These are phyloP conservation scores for Lytechinus pictus DNA, from an alignment of 35 echinoderm and acorn worm genomes.

Conservation along the genomic window DNA sequence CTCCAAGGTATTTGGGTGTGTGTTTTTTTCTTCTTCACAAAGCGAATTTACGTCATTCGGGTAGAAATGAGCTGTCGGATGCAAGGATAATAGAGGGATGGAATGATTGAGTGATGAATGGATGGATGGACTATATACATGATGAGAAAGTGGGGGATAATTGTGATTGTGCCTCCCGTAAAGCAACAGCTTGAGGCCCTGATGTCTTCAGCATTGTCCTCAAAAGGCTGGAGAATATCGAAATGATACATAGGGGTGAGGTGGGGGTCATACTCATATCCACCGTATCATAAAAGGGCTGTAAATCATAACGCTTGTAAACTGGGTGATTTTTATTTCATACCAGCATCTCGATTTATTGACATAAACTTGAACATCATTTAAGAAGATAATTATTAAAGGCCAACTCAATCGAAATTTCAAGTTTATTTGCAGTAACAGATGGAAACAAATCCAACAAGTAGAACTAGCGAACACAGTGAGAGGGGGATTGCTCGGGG, in stretches of 20 bases:
- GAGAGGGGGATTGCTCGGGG: too few relatives aligned
- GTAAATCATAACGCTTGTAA: not conserved
- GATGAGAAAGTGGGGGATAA: not conserved
- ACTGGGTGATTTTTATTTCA: not conserved
- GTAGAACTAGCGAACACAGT: too few relatives aligned
- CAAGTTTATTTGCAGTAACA: too few relatives aligned
- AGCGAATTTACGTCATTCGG: not conserved
- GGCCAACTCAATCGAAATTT: too few relatives aligned
- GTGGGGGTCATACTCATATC: not conserved
- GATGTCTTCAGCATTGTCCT: not conserved
- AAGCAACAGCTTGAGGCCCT: not conserved
- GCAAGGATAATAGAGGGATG: not conserved
- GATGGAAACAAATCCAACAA: too few relatives aligned
- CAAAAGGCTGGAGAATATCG: not conserved
- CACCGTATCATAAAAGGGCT: not conserved
- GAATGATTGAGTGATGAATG: not conserved
- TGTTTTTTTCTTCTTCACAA: not conserved
- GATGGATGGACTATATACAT: not conserved
- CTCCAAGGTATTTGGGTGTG: not conserved
- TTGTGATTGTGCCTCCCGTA: not conserved
- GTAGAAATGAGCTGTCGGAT: not conserved
- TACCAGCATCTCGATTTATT: not conserved
- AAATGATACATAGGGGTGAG: not conserved
- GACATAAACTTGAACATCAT: not conserved
- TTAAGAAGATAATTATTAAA: too few relatives aligned